A percentile compares a stretch with the other conserved stretches of the same genome.
Evolutionary conservation across 2,888 invertebrate species (phyloP).

Genomic region (Magallana nippona): DNA sequence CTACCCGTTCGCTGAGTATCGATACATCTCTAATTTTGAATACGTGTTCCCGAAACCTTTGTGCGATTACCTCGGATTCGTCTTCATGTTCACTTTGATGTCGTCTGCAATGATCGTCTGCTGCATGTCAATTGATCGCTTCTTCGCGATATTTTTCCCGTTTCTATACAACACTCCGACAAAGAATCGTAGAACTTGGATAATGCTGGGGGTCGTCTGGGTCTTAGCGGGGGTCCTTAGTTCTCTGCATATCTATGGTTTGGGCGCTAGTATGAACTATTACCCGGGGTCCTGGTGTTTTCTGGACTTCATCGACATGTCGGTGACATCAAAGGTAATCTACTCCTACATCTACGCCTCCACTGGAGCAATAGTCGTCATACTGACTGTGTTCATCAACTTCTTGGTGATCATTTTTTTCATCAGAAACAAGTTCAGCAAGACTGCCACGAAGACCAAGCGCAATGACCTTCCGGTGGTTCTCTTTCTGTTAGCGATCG

Average conservation of each 20-base stretch:
- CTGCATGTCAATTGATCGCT: not conserved
- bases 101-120: slow-evolving; percentile 3
- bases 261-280: not conserved
- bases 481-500: no score
- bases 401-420: not conserved
- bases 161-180: slow-evolving; percentile 20
- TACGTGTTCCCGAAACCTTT: not conserved
- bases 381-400: not conserved
- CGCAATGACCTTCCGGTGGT: no score
- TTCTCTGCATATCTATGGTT: not conserved
- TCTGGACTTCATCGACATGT: not conserved
- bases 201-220: not conserved
- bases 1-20: not conserved
- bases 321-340: not conserved
- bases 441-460: no score
- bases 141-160: slow-evolving; percentile 4
- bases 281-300: slow-evolving; percentile 4
- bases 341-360: slow-evolving; percentile 9
- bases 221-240: not conserved
- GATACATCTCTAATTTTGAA: not conserved
- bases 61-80: not conserved
- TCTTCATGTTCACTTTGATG: slow-evolving; percentile 3
- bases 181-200: not conserved
- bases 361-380: not conserved
- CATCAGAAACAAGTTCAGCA: not conserved